Evolutionary conservation across 2,113 vertebrate genomes (phyloP).

Genomic region (Mobula birostris): DNA sequence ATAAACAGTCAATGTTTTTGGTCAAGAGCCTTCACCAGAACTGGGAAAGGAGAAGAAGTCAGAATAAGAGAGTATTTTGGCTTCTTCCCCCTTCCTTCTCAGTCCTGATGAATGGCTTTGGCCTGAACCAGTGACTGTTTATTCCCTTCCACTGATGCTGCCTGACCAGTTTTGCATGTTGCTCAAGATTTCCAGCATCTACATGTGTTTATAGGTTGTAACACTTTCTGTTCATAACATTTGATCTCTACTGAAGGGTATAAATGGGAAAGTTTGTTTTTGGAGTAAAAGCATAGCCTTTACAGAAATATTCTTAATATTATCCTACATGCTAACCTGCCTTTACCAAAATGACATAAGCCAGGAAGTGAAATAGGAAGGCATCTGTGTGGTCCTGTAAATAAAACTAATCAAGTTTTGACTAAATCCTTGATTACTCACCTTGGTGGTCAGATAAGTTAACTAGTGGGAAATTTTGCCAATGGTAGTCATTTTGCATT

Average conservation of each 20-base stretch:
- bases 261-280: not conserved
- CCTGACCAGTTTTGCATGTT: no score
- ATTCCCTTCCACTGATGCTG: no score
- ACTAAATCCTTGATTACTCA: not conserved
- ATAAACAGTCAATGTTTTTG: no score
- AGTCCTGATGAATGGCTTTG: no score
- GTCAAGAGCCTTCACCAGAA: no score
- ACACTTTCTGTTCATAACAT: not conserved
- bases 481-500: not conserved
- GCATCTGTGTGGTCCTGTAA: not conserved
- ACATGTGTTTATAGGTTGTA: no score
- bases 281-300: not conserved
- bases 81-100: no score
- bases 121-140: no score
- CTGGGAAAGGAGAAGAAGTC: no score
- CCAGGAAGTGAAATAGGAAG: slow-evolving; percentile 2
- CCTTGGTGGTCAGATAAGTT: not conserved
- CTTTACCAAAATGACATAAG: not conserved
- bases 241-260: not conserved
- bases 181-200: no score
- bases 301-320: not conserved
- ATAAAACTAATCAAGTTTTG: not conserved
- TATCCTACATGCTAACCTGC: not conserved
- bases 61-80: no score
- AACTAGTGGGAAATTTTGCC: not conserved